Evolutionary conservation across 2,797 vertebrate genomes (phyloP), one percentile per base, ranked within the genome.

Genomic region (Silurus aristotelis): DNA sequence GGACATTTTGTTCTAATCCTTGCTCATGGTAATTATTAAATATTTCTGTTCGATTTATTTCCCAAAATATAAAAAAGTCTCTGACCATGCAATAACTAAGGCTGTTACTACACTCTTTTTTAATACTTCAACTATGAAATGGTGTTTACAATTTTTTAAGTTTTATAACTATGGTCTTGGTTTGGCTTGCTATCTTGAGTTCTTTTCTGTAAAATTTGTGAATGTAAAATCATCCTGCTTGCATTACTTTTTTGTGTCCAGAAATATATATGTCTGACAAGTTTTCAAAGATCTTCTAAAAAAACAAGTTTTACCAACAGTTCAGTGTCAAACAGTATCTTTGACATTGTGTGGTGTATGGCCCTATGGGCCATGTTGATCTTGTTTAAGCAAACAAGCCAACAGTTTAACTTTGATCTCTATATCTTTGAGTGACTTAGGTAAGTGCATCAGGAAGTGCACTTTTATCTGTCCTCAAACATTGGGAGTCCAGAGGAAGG

Each of bases 401-500:
- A 91, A 84, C 63, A 66, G 77, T 90, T 87, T 90, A 89, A 81
- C 81, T 52, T n/a, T 91, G 89, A 92, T 91, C 93, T 89, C 86
- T 67, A 90, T 87, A 88, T 27, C 68, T 52, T 56, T 80, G 75
- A 38, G 77, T 58, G 20, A 72, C 27, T n/a, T 79, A 92, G 91
- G 85, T 88, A 56, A 88, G 55, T 5, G 0, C 94, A 86, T 93
- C 94, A 43, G 92, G 89, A 89, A 85, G 79, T 6, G 5, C 89
- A 82, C 81, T 95, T 83, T 89, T 93, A 87, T 90, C 13, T 0
- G 5, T 92, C 56, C 92, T 95, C 76, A 92, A 90, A 88, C 90
- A 85, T 82, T 94, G 94, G 93, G 94, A 94, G 87, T 88, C 90
- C 80, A 89, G 87, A 38, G 93, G 91, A 88, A 90, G 64, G 78